These are phyloP conservation scores for Helicorthomorpha holstii DNA, from an alignment of 1,140 invertebrate species.

Conservation along the genomic window DNA sequence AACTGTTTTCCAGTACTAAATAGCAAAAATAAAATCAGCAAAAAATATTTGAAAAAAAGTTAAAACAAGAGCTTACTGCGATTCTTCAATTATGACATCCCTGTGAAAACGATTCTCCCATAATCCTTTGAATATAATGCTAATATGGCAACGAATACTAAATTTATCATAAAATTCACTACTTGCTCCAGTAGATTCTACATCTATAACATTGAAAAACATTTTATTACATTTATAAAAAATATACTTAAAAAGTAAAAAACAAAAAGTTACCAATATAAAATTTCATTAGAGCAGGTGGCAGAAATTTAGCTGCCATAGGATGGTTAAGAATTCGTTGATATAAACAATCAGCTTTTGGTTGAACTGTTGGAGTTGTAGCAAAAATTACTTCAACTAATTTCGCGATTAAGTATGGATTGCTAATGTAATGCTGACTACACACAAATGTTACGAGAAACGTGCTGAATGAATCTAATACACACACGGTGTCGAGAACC, in stretches of 20 bases:
- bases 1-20: constrained; percentile 68
- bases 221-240: background rate
- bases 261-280: constrained; percentile 46
- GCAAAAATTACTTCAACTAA: constrained; percentile 82
- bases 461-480: constrained; percentile 64
- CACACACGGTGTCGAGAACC: constrained; percentile 55
- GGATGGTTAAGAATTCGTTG: constrained; percentile 63
- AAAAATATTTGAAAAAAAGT: background rate
- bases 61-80: constrained; percentile 24
- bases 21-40: constrained; percentile 11
- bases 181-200: constrained; percentile 91
- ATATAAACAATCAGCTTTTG: constrained; percentile 41
- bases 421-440: constrained; percentile 74
- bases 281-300: constrained; percentile 88
- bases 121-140: constrained; percentile 70
- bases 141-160: constrained; percentile 93
- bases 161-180: constrained; percentile 99
- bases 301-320: constrained; percentile 60
- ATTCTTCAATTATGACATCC: constrained; percentile 31
- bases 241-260: background rate
- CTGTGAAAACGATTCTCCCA: constrained; percentile 32
- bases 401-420: constrained; percentile 91
- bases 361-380: constrained; percentile 59
- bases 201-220: constrained; percentile 38
- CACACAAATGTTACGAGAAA: constrained; percentile 80